Conservation (phyloP, 2,888 invertebrate genomes). For the Seira musarum region DNA sequence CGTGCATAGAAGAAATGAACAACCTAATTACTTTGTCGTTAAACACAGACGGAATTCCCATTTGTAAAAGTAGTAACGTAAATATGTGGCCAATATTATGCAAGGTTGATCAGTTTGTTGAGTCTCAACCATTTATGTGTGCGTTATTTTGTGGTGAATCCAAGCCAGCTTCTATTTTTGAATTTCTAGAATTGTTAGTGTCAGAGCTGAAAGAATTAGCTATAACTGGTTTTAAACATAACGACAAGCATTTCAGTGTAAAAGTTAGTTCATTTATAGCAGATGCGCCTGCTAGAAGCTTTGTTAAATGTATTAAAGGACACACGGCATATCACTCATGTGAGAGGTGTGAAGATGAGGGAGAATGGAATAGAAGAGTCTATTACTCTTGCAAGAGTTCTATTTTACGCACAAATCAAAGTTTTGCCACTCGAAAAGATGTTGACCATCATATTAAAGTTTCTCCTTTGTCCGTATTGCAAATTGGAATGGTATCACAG, state of each 20-base stretch:
- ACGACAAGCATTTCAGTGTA: background rate
- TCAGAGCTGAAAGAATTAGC: slow-evolving; percentile 20
- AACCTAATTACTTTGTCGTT: slow-evolving; percentile 22
- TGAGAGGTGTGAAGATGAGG: slow-evolving; percentile 26
- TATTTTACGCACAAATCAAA: background rate
- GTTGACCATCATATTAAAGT: slow-evolving; percentile 17
- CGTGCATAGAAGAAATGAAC: background rate
- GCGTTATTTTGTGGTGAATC: slow-evolving; percentile 33
- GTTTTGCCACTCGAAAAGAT: background rate
- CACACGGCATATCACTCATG: slow-evolving; percentile 31
- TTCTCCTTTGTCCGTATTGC: background rate
- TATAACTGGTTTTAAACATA: slow-evolving; percentile 14
- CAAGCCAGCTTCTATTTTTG: slow-evolving; percentile 27
- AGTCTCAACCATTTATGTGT: background rate
- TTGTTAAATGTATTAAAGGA: slow-evolving; percentile 25
- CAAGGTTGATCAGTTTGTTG: slow-evolving; percentile 23
- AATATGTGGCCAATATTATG: slow-evolving; percentile 45
- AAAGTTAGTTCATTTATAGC: slow-evolving; percentile 15
- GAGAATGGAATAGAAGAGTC: background rate
- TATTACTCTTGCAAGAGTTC: background rate
- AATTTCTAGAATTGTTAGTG: slow-evolving; percentile 32
- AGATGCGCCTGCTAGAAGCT: slow-evolving; percentile 30
- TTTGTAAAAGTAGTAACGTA: slow-evolving; percentile 36
- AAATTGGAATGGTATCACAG: slow-evolving; percentile 20
- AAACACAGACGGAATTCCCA: slow-evolving; percentile 45